Evolutionary conservation across 2,113 vertebrate genomes (phyloP).

Genomic region (Alethe diademata): DNA sequence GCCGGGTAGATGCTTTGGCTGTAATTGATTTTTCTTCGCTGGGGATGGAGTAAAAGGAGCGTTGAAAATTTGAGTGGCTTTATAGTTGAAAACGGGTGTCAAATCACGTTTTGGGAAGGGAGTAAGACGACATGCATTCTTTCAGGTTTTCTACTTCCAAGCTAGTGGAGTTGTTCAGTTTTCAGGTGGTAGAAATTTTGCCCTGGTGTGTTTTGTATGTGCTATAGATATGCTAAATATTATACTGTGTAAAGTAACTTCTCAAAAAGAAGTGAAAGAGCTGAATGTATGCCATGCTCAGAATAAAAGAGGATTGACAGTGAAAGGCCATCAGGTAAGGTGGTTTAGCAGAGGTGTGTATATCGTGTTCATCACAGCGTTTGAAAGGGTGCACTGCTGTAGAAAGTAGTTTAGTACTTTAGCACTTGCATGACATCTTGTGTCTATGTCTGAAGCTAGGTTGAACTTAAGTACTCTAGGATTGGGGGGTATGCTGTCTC

Average conservation of each 20-base stretch:
- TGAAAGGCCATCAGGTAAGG: background rate
- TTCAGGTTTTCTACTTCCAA: background rate
- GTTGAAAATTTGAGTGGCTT: background rate
- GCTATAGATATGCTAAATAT: background rate
- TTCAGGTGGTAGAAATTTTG: background rate
- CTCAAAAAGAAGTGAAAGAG: background rate
- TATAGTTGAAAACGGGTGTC: background rate
- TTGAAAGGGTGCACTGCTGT: background rate
- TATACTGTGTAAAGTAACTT: background rate
- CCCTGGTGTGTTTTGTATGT: background rate
- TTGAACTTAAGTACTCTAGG: background rate
- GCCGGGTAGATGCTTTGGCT: background rate
- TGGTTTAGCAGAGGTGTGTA: background rate
- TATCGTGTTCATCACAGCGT: background rate
- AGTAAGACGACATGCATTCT: background rate
- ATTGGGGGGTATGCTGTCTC: background rate
- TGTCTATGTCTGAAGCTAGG: background rate
- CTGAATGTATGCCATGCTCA: background rate
- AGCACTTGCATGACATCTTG: background rate
- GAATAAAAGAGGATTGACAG: background rate
- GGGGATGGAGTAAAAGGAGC: background rate
- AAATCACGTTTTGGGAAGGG: background rate
- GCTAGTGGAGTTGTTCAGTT: background rate
- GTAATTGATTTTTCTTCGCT: background rate
- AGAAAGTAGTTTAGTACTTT: background rate